A percentile compares a stretch with the other conserved stretches of the same genome.
phyloP scores from a whole-genome alignment of 2,888 invertebrate genomes.

The Crepidodera aurea region DNA sequence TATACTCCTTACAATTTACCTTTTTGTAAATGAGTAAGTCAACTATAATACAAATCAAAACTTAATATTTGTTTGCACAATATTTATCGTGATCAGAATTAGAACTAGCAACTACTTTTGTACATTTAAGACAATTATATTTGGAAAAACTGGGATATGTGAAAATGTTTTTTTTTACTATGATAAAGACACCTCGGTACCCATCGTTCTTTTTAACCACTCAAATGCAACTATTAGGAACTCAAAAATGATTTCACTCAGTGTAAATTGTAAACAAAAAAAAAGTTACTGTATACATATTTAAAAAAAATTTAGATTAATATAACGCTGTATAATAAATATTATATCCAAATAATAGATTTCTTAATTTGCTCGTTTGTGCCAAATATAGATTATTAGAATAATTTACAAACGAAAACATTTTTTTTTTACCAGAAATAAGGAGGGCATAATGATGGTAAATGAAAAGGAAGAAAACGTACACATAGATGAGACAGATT shows the following conservation, averaged over 20 bases:
- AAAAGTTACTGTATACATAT: background rate
- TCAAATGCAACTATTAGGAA: constrained; percentile 34
- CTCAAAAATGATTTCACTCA: constrained; percentile 14
- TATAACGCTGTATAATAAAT: background rate
- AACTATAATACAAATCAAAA: no score
- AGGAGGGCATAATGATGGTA: no score
- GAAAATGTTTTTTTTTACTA: constrained; percentile 38
- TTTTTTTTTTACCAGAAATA: no score
- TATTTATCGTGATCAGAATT: constrained; percentile 30
- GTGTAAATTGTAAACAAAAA: constrained; percentile 1
- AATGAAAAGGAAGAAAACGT: no score
- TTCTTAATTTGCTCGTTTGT: constrained; percentile 5
- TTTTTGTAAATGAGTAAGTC: no score
- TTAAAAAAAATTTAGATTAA: background rate
- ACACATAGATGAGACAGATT: no score
- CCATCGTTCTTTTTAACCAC: constrained; percentile 24
- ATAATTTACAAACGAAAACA: constrained; percentile 4
- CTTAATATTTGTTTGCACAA: no score
- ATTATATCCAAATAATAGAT: constrained; percentile 5
- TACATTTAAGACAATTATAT: constrained; percentile 42
- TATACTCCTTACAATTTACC: no score
- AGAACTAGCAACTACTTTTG: constrained; percentile 39
- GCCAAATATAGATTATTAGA: constrained; percentile 10
- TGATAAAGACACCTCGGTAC: constrained; percentile 16
- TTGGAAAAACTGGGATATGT: constrained; percentile 47